Base-by-base conservation (phyloP, 1,140 invertebrate genomes). In the Drosophila tristis region DNA sequence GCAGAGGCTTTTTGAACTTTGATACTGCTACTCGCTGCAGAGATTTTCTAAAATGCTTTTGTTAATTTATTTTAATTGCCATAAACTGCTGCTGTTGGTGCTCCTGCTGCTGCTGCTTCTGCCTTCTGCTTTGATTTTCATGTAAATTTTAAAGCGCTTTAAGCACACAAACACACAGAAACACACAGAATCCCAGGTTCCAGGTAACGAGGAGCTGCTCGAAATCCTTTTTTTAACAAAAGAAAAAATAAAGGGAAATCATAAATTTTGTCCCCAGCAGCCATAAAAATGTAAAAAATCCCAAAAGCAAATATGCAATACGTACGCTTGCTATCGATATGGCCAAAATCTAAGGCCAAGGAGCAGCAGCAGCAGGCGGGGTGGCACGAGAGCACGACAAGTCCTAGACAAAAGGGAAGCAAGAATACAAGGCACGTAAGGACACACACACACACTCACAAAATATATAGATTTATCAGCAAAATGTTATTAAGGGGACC, bases 91-190 rank as follows among this genome's bases (percentile, higher is more conserved):
- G 55, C 31, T 42, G 25, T 44, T 54, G 39, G 16, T 16, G 16
- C 16, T 16, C 16, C 35, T 35, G 31, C 56, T 55, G 39, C n/a
- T 16, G 16, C 16, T 16, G 16, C 16, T 16, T 0, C 16, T 29
- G 45, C 44, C 58, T 65, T 15, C 55, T 61, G 20, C 45, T 47
- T 77, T 67, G 66, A 63, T 80, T 65, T 74, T 68, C 67, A 86
- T 87, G 81, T 65, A 81, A 87, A 86, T 81, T 86, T 74, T 87
- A 87, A 86, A 87, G 78, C 68, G 67, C 79, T 81, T 86, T 80
- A 82, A 82, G 66, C 51, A 23, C 29, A 15, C 53, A 42, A 23
- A 63, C 35, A 35, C 16, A 39, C 51, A 53, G n/a, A n/a, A n/a
- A n/a, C 26, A 53, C 8, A 54, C 15, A 39, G 16, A 35, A 16